Percentiles rank a stretch among this genome's conserved stretches.
phyloP scores from a whole-genome alignment of 2,113 vertebrate species.

The Chelonoidis abingdonii region DNA sequence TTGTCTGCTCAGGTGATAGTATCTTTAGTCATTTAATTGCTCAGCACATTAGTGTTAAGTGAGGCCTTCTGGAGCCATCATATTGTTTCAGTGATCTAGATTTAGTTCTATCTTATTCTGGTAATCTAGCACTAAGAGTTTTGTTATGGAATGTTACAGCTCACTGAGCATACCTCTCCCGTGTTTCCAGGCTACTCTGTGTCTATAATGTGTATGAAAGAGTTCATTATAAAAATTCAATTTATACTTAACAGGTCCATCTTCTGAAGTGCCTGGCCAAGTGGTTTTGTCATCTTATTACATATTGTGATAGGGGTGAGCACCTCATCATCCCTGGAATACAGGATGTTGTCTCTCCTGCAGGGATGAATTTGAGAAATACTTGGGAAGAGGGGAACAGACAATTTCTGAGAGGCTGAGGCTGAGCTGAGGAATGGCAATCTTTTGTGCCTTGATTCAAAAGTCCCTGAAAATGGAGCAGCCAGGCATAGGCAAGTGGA shows the following conservation, averaged over 20 bases:
- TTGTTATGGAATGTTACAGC: not conserved
- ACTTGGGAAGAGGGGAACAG: not conserved
- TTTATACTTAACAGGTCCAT: not conserved
- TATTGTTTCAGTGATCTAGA: not conserved
- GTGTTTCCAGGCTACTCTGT: not conserved
- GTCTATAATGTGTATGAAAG: not conserved
- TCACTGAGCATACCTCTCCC: not conserved
- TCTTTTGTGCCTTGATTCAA: not conserved
- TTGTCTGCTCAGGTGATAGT: not conserved
- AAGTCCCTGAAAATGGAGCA: not conserved
- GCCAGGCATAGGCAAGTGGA: not conserved
- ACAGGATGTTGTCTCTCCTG: not conserved
- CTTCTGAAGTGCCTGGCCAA: not conserved
- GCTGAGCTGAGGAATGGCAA: not conserved
- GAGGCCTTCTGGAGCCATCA: not conserved
- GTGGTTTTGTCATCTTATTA: not conserved
- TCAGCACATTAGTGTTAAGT: not conserved
- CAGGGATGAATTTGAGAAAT: not conserved
- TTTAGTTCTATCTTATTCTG: not conserved
- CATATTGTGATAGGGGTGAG: not conserved
- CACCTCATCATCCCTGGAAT: not conserved
- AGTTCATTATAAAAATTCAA: not conserved
- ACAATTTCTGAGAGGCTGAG: not conserved
- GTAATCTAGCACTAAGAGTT: not conserved
- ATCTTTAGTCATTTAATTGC: not conserved